Evolutionary conservation across 2,888 invertebrate genomes (phyloP).

Genomic region (Dicyrtomina minuta): DNA sequence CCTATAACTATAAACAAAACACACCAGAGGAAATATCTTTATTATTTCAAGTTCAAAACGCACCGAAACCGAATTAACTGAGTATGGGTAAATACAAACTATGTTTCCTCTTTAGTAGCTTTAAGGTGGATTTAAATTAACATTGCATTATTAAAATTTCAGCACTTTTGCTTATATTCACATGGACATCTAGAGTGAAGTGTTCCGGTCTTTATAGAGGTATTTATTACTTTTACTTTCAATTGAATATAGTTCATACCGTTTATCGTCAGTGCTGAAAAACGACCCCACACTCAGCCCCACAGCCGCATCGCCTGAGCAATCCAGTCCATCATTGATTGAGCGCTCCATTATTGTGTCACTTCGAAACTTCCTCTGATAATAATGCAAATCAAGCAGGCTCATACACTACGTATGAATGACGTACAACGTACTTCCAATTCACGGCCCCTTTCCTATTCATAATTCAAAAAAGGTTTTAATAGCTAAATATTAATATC

Average conservation of each 20-base stretch:
- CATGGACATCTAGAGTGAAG: too few species aligned
- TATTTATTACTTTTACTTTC: background rate
- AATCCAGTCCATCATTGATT: slow-evolving; percentile 53
- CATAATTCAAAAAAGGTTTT: too few species aligned
- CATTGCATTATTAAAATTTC: background rate
- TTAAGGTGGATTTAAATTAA: background rate
- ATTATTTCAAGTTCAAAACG: background rate
- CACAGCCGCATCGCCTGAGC: slow-evolving; percentile 52
- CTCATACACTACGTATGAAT: too few species aligned
- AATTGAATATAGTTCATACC: slow-evolving; percentile 29
- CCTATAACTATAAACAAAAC: slow-evolving; percentile 61
- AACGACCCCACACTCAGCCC: too few species aligned
- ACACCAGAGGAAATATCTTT: background rate
- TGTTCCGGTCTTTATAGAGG: too few species aligned
- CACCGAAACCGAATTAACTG: background rate
- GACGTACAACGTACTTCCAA: too few species aligned
- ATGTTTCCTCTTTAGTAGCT: background rate
- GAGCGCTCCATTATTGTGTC: slow-evolving; percentile 33
- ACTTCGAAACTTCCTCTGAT: too few species aligned
- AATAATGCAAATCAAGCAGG: too few species aligned
- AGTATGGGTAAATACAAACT: background rate
- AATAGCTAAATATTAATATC: too few species aligned
- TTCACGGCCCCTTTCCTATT: too few species aligned
- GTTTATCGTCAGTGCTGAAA: slow-evolving; percentile 52
- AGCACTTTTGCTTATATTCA: too few species aligned